phyloP scores from a whole-genome alignment of 2,113 vertebrate species.

The Rhodinocichla rosea region DNA sequence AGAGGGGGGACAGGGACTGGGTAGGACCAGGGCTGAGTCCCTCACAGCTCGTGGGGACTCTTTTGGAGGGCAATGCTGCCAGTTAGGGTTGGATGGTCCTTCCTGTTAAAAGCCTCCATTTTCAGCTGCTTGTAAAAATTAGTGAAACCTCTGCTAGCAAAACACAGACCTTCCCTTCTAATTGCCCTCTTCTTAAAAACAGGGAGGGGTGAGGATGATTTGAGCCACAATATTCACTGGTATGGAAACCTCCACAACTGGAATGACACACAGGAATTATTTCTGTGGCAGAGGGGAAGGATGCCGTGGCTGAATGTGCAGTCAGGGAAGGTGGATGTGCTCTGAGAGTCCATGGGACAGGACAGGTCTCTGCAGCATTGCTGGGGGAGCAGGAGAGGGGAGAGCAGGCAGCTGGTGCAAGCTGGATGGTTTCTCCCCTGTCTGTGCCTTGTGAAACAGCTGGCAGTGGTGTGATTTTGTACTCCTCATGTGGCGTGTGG shows the following conservation, averaged over 20 bases:
- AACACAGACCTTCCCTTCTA: neutral
- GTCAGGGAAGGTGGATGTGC: fast-evolving
- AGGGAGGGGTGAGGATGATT: neutral
- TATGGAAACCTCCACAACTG: neutral
- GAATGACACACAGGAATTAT: neutral
- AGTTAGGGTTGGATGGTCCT: neutral
- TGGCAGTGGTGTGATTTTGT: neutral
- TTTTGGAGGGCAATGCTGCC: neutral
- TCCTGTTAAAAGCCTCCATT: neutral
- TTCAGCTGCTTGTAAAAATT: neutral
- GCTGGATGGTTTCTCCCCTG: neutral
- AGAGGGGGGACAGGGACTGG: fast-evolving
- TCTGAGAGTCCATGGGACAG: neutral
- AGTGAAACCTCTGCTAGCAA: neutral
- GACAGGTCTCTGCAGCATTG: fast-evolving
- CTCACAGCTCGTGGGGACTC: neutral
- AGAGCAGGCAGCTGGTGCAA: neutral
- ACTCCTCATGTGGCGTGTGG: neutral
- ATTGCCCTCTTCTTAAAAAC: neutral
- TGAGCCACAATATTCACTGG: neutral
- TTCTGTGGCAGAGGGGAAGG: neutral
- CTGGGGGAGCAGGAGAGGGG: fast-evolving
- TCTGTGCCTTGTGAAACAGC: neutral
- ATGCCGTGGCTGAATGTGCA: neutral
- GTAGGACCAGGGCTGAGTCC: neutral